These are phyloP conservation scores for Crypturellus undulatus DNA, from an alignment of 2,113 vertebrate species.

Conservation along the genomic window DNA sequence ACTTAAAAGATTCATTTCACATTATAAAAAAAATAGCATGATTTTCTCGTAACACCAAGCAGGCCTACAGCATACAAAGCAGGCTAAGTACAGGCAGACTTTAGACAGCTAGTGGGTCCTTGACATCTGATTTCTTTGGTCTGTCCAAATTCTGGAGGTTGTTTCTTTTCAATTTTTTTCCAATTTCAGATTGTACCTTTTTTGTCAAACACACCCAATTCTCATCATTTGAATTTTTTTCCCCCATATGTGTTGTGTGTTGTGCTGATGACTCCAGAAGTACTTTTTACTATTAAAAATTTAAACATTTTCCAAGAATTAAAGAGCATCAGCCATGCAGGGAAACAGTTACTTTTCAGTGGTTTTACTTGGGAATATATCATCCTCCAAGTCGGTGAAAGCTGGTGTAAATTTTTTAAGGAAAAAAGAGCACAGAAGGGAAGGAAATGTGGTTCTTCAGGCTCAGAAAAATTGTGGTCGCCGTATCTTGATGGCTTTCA, in stretches of 20 bases:
- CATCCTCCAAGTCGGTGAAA: background rate
- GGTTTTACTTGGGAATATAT: background rate
- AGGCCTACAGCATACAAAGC: conserved; percentile 83
- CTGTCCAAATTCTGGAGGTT: conserved; percentile 63
- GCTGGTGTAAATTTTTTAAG: background rate
- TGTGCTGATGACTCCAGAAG: conserved; percentile 69
- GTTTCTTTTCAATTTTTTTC: background rate
- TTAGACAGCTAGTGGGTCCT: conserved; percentile 87
- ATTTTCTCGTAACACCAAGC: conserved; percentile 79
- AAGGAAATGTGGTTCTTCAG: background rate
- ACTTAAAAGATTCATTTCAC: conserved; percentile 77
- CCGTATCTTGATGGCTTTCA: background rate
- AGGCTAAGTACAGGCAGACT: conserved; percentile 97
- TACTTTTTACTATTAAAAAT: background rate
- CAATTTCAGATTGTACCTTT: conserved; percentile 7
- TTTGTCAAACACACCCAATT: conserved; percentile 35
- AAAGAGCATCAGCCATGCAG: background rate
- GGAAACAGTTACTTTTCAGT: background rate
- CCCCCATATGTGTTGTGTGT: background rate
- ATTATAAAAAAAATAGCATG: conserved; percentile 74
- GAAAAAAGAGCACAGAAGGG: background rate
- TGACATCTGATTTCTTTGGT: conserved; percentile 49
- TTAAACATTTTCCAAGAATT: background rate
- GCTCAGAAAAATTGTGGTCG: background rate
- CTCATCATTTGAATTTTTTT: background rate